Conservation (phyloP, 2,797 vertebrate genomes). For the Sorex maritimensis region DNA sequence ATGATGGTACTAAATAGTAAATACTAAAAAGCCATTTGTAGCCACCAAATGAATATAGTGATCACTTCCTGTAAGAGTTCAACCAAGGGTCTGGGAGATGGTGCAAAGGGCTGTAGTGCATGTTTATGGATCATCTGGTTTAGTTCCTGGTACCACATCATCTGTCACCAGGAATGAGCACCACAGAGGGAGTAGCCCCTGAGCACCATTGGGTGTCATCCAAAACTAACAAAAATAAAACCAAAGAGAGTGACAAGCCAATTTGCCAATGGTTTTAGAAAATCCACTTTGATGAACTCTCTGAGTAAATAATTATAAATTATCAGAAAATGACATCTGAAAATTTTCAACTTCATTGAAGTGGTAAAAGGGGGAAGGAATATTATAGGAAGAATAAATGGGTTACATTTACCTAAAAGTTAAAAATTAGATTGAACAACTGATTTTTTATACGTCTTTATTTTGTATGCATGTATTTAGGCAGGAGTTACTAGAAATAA, state of each 20-base stretch:
- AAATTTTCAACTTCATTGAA: slow-evolving; percentile 37
- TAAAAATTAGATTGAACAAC: slow-evolving; percentile 23
- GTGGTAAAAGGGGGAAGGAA: slow-evolving; percentile 11
- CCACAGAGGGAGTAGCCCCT: no score
- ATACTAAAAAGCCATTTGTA: slow-evolving; percentile 25
- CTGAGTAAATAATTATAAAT: slow-evolving; percentile 32
- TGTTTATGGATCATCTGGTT: no score
- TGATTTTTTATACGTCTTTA: slow-evolving; percentile 39
- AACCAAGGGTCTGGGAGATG: no score
- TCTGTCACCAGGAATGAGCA: no score
- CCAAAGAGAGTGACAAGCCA: slow-evolving; percentile 30
- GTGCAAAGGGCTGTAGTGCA: no score
- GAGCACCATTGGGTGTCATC: no score
- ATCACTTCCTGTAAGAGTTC: no score
- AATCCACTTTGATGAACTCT: slow-evolving; percentile 46
- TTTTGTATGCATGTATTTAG: slow-evolving; percentile 58
- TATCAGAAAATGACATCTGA: slow-evolving; percentile 4
- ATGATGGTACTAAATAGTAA: neutral
- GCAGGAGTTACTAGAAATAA: slow-evolving; percentile 42
- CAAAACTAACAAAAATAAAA: neutral
- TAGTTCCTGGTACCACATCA: no score
- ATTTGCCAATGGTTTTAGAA: slow-evolving; percentile 9
- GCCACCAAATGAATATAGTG: no score
- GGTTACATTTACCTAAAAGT: slow-evolving; percentile 52
- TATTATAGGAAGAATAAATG: slow-evolving; percentile 33